Evolutionary conservation across 2,797 vertebrate genomes (phyloP), one percentile per base, ranked within the genome.

Genomic region (Cercopithecus hamlyni): DNA sequence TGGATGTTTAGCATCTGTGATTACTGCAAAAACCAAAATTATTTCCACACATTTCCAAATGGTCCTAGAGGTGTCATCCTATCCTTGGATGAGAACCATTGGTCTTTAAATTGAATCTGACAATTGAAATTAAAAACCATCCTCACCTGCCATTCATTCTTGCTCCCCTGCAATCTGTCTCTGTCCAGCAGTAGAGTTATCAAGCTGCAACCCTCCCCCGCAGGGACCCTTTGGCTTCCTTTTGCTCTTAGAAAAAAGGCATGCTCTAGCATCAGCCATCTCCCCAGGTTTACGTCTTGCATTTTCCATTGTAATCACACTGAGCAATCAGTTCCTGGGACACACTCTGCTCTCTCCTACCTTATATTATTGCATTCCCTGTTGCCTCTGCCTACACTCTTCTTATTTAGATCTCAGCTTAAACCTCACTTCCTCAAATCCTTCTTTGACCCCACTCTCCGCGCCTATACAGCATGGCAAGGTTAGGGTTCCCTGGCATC

Each of bases 41-140:
- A 93, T 88, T 91, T 93, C 39, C 33, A 55, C n/a, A 67, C 36
- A 52, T 89, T 90, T 96, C 24, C 87, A 88, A 67, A 70, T 70
- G 45, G 27, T 55, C n/a, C 43, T 80, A 94, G 58, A 81, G 12
- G 27, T 72, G 12, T 24, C 48, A n/a, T 30, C 30, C 19, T 27
- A 8, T 89, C 33, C n/a, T 92, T 79, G 22, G 45, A 67, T 90
- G 93, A 92, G 39, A 95, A 85, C 33, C 26, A 22, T 41, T 81
- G 17, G 11, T 86, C 73, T 36, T 4, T 76, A 79, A 94, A 7
- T 50, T 88, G 52, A 88, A 88, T 88, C 61, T 50, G 77, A 84
- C 85, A 90, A 61, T 72, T 64, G 41, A 61, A 75, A 67, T 55
- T 41, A 27, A 87, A 84, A 80, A 4, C 55, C 33, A 33, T 8